Percentiles rank a stretch among this genome's conserved stretches.
Conservation (phyloP, 2,888 invertebrate species). For the Eurois occulta region DNA sequence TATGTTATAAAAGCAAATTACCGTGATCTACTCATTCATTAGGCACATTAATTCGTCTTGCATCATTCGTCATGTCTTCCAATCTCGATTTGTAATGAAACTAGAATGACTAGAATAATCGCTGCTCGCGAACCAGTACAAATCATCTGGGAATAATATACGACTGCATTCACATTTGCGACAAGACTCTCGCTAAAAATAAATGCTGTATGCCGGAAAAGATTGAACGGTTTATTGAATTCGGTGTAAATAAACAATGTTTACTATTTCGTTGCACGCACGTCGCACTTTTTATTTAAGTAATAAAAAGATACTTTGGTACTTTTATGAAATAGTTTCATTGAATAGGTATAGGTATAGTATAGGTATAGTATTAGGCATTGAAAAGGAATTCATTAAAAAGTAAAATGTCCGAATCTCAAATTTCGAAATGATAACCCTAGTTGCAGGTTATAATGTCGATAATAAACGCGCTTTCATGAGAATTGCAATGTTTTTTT, state of each 20-base stretch:
- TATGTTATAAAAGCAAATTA: constrained; percentile 40
- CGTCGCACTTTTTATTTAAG: neutral
- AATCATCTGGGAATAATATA: constrained; percentile 50
- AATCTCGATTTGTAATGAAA: constrained; percentile 50
- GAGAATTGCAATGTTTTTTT: neutral
- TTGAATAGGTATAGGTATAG: no score
- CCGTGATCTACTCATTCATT: constrained; percentile 59
- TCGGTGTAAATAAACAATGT: constrained; percentile 27
- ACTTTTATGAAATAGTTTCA: neutral
- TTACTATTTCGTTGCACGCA: neutral
- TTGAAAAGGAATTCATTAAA: neutral
- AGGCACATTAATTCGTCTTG: constrained; percentile 56
- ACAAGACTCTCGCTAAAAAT: constrained; percentile 45
- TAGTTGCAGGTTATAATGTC: neutral
- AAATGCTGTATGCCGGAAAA: constrained; percentile 32
- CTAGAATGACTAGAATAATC: constrained; percentile 57
- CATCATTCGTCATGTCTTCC: constrained; percentile 54
- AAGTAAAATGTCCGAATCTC: no score
- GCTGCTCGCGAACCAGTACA: constrained; percentile 24
- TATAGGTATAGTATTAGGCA: no score
- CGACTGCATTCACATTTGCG: constrained; percentile 42
- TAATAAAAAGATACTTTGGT: neutral
- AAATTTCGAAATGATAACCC: neutral
- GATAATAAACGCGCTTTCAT: neutral
- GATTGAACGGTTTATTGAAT: constrained; percentile 21